Conservation (phyloP, 2,888 invertebrate species). For the Notodonta dromedarius region DNA sequence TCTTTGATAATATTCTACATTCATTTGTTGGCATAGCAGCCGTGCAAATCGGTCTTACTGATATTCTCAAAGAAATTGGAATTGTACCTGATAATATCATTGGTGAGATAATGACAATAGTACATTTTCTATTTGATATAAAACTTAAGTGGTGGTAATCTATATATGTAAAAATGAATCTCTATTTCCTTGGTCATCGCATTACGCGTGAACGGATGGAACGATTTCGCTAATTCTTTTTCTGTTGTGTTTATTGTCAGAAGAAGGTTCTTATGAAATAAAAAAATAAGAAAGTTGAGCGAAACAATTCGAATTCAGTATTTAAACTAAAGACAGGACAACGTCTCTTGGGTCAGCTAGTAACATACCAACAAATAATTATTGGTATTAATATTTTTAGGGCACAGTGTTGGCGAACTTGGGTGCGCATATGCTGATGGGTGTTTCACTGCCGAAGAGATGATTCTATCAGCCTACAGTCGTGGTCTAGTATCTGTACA, state of each 20-base stretch:
- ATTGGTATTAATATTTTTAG: constrained; percentile 29
- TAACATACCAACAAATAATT: too few species aligned
- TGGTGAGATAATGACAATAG: constrained; percentile 73
- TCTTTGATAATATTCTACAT: constrained; percentile 86
- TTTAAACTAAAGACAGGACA: too few species aligned
- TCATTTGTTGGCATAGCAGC: constrained; percentile 90
- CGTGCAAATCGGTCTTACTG: constrained; percentile 85
- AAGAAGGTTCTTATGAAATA: too few species aligned
- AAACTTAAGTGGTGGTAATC: too few species aligned
- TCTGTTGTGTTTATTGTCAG: too few species aligned
- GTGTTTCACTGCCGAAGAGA: constrained; percentile 91
- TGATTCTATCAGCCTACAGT: constrained; percentile 91
- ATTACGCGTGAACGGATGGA: too few species aligned
- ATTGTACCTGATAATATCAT: constrained; percentile 89
- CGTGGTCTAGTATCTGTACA: constrained; percentile 89
- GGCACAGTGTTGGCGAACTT: constrained; percentile 90
- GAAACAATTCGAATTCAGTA: too few species aligned
- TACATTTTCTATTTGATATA: background rate
- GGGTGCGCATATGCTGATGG: constrained; percentile 84
- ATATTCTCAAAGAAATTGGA: constrained; percentile 83
- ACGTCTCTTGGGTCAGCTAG: too few species aligned
- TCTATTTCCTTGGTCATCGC: too few species aligned
- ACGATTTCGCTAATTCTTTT: too few species aligned
- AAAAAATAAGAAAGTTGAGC: too few species aligned
- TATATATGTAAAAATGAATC: too few species aligned